Conservation (phyloP, 2,888 invertebrate species). For the Lasioglossum calceatum region DNA sequence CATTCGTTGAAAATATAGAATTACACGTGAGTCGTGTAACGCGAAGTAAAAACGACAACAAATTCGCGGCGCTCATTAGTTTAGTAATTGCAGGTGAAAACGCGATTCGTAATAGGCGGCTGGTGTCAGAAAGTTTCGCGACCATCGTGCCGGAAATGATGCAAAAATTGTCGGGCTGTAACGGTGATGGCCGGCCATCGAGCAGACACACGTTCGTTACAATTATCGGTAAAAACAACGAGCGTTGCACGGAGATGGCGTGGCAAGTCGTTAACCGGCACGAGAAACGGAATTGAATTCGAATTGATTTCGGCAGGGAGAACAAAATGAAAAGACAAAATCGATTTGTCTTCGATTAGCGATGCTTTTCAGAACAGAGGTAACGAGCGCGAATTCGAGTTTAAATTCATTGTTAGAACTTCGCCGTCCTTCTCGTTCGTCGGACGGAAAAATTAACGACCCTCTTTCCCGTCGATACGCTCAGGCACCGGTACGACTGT, state of each 20-base stretch:
- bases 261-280: slow-evolving; percentile 60
- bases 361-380: slow-evolving; percentile 25
- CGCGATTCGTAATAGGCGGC: not conserved
- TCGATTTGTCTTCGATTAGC: slow-evolving; percentile 68
- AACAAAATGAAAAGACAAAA: slow-evolving; percentile 62
- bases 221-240: slow-evolving; percentile 64
- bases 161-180: slow-evolving; percentile 29
- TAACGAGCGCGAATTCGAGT: slow-evolving; percentile 41
- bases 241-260: slow-evolving; percentile 30
- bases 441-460: slow-evolving; percentile 29
- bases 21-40: not conserved
- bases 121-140: not conserved
- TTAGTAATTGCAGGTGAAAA: not conserved
- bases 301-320: slow-evolving; percentile 56
- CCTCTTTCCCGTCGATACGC: not conserved
- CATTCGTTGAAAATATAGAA: not conserved
- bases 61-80: not conserved
- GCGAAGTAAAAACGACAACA: not conserved
- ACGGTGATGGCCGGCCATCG: slow-evolving; percentile 5
- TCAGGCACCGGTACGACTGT: not conserved
- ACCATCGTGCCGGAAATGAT: slow-evolving; percentile 13
- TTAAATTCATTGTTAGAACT: slow-evolving; percentile 42
- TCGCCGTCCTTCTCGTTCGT: slow-evolving; percentile 1
- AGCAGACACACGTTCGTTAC: slow-evolving; percentile 55
- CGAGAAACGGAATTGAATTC: slow-evolving; percentile 62